Percentiles rank a stretch among this genome's conserved stretches.
Evolutionary conservation across 2,888 invertebrate genomes (phyloP).

Genomic region (Trisateles emortualis): DNA sequence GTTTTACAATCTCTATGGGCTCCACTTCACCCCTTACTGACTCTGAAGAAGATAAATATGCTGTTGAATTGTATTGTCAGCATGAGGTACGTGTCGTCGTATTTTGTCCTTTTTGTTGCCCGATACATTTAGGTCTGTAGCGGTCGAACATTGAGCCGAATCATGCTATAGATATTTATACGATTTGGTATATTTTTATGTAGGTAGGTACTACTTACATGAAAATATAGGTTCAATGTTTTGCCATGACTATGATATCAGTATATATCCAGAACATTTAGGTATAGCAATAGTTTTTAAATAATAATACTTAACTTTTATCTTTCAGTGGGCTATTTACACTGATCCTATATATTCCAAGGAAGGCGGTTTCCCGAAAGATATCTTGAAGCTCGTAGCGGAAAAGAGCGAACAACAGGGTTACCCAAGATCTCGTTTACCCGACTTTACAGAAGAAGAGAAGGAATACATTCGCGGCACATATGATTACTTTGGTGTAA

Average conservation of each 20-base stretch:
- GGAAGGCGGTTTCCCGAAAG: constrained; percentile 81
- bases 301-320: not conserved
- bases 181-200: too few relatives aligned
- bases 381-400: constrained; percentile 74
- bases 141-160: too few relatives aligned
- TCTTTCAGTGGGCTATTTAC: constrained; percentile 70
- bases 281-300: too few relatives aligned
- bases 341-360: constrained; percentile 78
- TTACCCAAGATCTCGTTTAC: constrained; percentile 70
- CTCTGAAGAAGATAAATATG: constrained; percentile 57
- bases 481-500: constrained; percentile 84
- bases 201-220: too few relatives aligned
- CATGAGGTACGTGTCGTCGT: constrained; percentile 39
- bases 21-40: constrained; percentile 54
- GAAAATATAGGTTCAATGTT: too few relatives aligned
- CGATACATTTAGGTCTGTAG: too few relatives aligned
- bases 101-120: not conserved
- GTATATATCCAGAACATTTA: too few relatives aligned
- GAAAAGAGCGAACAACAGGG: constrained; percentile 74
- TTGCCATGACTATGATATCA: too few relatives aligned
- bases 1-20: constrained; percentile 34
- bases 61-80: constrained; percentile 52
- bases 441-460: constrained; percentile 73
- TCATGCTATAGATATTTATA: too few relatives aligned
- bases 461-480: constrained; percentile 58